Base-by-base conservation (phyloP, 2,113 vertebrate genomes). In the Petroica traversi region DNA sequence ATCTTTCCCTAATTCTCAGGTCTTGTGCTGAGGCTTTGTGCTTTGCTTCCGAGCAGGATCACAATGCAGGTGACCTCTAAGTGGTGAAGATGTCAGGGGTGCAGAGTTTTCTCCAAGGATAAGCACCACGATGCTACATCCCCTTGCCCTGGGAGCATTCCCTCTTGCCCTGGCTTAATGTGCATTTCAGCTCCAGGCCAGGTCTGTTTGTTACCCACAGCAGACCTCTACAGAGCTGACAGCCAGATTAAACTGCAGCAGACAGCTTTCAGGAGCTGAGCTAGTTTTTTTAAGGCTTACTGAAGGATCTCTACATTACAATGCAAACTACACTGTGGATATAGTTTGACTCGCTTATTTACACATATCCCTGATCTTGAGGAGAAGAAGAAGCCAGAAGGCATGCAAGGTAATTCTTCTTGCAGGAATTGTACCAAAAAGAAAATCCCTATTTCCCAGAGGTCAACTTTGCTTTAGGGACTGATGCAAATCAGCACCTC, bases 401-500 rank as follows among this genome's bases (percentile, higher is more conserved):
- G 80, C 69, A 57, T 72, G 61, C 29, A 68, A 80, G 54, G 83
- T 66, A 90, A 79, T 85, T 96, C 59, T 81, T 90, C 62, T 68
- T 82, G 58, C 33, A 75, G 66, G n/a, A 85, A 68, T 92, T 75
- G 18, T 85, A 68, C 38, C 33, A 41, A 68, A 88, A 33, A 81
- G 58, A 51, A 92, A 89, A 95, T 85, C 43, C 57, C 48, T 89
- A 6, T 80, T 95, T 95, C 87, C 84, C 89, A 79, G 62, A 38
- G 74, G 84, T 88, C 89, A 89, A 0, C 38, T 95, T 79, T 88
- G 58, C 87, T 85, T 94, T 82, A 85, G 82, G 81, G 89, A 78
- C 41, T 73, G 66, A 95, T 85, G 85, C 87, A 95, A 95, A 96
- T 89, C 77, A 93, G 46, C 62, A 69, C 55, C 49, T 84, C 80